A percentile compares a stretch with the other conserved stretches of the same genome.
phyloP scores from a whole-genome alignment of 2,888 invertebrate genomes.

The Pilophorus perplexus region DNA sequence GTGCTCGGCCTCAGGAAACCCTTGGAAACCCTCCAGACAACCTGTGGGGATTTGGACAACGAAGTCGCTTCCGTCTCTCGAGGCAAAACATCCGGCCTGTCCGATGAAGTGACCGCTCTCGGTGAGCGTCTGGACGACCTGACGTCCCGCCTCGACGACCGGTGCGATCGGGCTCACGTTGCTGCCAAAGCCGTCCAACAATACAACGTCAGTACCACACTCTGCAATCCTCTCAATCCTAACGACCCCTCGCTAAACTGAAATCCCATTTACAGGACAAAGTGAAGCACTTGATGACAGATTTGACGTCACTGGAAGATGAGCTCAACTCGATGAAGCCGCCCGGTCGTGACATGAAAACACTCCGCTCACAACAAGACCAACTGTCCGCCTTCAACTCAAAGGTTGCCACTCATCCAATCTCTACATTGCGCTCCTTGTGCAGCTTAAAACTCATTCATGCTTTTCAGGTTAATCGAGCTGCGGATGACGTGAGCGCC shows the following conservation, averaged over 20 bases:
- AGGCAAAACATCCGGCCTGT: slow-evolving; percentile 60
- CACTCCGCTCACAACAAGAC: slow-evolving; percentile 77
- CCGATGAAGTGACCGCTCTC: slow-evolving; percentile 73
- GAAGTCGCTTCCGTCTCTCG: slow-evolving; percentile 30
- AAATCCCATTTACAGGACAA: slow-evolving; percentile 59
- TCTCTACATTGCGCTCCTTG: too few relatives aligned
- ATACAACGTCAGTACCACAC: slow-evolving; percentile 72
- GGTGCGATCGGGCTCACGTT: slow-evolving; percentile 75
- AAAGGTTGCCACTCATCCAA: too few relatives aligned
- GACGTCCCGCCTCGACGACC: slow-evolving; percentile 70
- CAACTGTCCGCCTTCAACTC: slow-evolving; percentile 68
- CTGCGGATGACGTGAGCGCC: slow-evolving; percentile 42
- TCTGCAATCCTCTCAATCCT: too few relatives aligned
- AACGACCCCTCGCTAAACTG: too few relatives aligned
- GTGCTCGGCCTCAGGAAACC: slow-evolving; percentile 74
- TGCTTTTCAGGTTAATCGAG: slow-evolving; percentile 30
- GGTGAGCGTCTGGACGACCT: slow-evolving; percentile 74
- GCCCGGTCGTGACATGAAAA: slow-evolving; percentile 82
- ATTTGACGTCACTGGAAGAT: slow-evolving; percentile 75
- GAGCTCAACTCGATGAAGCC: slow-evolving; percentile 83
- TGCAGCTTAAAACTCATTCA: not conserved
- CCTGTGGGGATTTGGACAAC: slow-evolving; percentile 67
- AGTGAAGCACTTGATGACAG: slow-evolving; percentile 73
- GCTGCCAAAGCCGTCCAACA: slow-evolving; percentile 83
- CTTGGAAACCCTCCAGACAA: slow-evolving; percentile 61